Percentiles rank a stretch among this genome's conserved stretches.
These are phyloP conservation scores for Halcyon chelicuti DNA, from an alignment of 2,797 vertebrate species.

Conservation along the genomic window DNA sequence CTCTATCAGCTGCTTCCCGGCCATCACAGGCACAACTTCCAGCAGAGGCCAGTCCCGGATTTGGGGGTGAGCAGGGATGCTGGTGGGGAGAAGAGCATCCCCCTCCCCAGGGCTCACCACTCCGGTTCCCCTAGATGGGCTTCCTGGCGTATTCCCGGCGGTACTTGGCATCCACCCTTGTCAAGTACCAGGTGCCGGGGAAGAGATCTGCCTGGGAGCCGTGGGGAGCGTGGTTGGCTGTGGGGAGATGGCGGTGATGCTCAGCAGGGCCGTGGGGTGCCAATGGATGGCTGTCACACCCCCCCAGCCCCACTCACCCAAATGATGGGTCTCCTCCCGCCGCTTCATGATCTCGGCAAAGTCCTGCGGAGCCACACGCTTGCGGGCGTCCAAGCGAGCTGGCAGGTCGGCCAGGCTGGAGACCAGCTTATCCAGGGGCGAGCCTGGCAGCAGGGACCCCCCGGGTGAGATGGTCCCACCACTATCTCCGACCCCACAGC, in stretches of 20 bases:
- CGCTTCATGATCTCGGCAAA: slow-evolving; percentile 77
- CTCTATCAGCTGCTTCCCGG: background rate
- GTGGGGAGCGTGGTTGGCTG: slow-evolving; percentile 76
- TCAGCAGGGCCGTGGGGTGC: background rate
- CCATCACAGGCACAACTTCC: background rate
- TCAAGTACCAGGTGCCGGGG: slow-evolving; percentile 82
- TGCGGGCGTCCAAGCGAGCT: slow-evolving; percentile 68
- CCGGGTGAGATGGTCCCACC: rapidly evolving
- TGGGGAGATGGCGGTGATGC: background rate
- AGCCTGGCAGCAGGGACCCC: slow-evolving; percentile 22
- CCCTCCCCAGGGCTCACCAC: background rate
- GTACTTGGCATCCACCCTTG: slow-evolving; percentile 74
- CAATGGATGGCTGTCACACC: rapidly evolving
- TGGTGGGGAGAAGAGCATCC: background rate
- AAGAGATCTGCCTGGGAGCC: slow-evolving; percentile 75
- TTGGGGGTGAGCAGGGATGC: background rate
- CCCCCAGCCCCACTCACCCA: slow-evolving; percentile 60
- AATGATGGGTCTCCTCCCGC: slow-evolving; percentile 77
- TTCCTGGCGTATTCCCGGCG: slow-evolving; percentile 74
- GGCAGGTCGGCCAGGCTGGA: slow-evolving; percentile 78
- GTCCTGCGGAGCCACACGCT: slow-evolving; percentile 69
- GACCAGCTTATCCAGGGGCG: slow-evolving; percentile 74
- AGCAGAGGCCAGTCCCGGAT: rapidly evolving
- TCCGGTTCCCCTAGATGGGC: background rate
- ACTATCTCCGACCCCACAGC: rapidly evolving